A percentile compares a stretch with the other conserved stretches of the same genome.
Evolutionary conservation across 2,113 vertebrate genomes (phyloP).

Genomic region (Microcebus lehilahytsara): DNA sequence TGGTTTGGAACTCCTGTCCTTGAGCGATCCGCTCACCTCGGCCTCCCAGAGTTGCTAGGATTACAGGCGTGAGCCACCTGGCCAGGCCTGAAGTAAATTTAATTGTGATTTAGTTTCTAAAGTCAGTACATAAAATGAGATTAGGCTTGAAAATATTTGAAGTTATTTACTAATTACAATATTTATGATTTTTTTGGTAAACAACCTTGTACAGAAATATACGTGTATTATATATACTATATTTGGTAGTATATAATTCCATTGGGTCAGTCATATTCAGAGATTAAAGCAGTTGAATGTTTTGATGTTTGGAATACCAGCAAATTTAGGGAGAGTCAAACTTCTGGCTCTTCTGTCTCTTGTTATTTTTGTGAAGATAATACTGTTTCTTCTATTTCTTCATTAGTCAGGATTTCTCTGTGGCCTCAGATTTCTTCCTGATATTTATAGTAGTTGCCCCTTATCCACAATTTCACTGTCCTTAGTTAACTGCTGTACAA

Average conservation of each 20-base stretch:
- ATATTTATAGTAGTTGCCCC: background rate
- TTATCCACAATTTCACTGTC: background rate
- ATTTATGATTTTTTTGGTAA: background rate
- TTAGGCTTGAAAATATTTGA: background rate
- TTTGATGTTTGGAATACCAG: background rate
- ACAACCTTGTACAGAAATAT: background rate
- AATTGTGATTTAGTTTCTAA: background rate
- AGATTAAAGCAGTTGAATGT: background rate
- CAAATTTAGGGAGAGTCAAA: background rate
- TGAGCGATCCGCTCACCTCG: no score
- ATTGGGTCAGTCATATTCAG: background rate
- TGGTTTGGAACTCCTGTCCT: no score
- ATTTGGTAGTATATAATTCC: background rate
- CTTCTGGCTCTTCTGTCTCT: background rate
- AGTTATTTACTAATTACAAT: background rate
- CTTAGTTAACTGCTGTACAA: background rate
- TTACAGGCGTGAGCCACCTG: no score
- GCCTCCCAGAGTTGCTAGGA: no score
- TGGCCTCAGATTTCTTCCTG: background rate
- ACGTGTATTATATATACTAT: background rate
- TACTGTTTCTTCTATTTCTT: background rate
- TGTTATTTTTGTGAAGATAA: background rate
- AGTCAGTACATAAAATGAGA: background rate
- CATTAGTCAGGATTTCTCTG: background rate
- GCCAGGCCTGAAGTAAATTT: no score